These are phyloP conservation scores for Myrmecophaga tridactyla DNA, from an alignment of 2,113 vertebrate genomes.

Conservation along the genomic window DNA sequence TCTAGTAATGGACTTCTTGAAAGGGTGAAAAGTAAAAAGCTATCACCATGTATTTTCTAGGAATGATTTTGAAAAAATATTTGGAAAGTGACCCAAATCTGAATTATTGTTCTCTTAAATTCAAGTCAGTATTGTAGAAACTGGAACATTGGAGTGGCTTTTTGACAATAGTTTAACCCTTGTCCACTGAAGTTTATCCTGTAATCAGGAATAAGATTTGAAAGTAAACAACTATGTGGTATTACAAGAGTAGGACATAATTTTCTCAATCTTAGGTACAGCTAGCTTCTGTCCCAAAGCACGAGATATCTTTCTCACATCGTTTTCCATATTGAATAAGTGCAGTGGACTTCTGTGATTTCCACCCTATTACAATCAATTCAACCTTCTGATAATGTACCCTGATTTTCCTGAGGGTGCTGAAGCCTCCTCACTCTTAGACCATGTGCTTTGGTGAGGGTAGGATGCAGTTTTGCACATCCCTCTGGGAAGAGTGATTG, in stretches of 20 bases:
- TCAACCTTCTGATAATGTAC: background rate
- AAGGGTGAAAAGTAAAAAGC: background rate
- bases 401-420: background rate
- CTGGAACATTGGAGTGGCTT: background rate
- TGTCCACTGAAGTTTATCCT: background rate
- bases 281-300: background rate
- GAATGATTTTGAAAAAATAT: constrained; percentile 50
- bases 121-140: constrained; percentile 30
- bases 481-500: background rate
- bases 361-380: background rate
- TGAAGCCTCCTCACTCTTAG: background rate
- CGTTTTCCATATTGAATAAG: background rate
- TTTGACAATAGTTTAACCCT: background rate
- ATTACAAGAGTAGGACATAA: background rate
- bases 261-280: background rate
- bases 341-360: background rate
- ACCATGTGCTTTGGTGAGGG: background rate
- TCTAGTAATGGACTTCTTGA: background rate
- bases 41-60: constrained; percentile 4
- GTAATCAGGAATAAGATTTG: background rate
- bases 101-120: constrained; percentile 8
- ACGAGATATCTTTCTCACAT: background rate
- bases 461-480: background rate
- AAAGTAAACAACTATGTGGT: background rate
- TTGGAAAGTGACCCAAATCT: constrained; percentile 25